Conservation (phyloP, 2,797 vertebrate genomes). For the Thaleichthys pacificus region DNA sequence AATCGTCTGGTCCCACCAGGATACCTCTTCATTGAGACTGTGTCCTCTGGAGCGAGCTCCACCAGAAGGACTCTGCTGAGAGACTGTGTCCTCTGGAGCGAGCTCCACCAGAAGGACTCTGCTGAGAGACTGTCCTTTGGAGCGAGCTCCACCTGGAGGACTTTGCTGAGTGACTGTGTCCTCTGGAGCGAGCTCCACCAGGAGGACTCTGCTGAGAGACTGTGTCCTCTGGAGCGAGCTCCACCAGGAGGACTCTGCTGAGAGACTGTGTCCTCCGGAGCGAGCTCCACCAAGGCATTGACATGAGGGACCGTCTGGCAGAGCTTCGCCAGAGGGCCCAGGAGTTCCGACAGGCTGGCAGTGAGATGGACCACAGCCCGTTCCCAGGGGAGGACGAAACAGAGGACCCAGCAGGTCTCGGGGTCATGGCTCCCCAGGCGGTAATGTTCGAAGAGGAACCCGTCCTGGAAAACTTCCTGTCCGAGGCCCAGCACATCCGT, state of each 20-base stretch:
- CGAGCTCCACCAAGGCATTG: conserved; percentile 13
- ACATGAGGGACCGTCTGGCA: conserved; percentile 88
- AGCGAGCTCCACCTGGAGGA: background rate
- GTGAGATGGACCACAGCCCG: conserved; percentile 25
- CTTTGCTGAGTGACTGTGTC: background rate
- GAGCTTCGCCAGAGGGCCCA: conserved; percentile 83
- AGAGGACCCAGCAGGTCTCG: conserved; percentile 64
- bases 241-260: conserved; percentile 3
- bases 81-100: background rate
- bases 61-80: conserved; percentile 1
- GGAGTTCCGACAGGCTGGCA: conserved; percentile 57
- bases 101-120: conserved; percentile 1
- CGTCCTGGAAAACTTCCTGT: conserved; percentile 82
- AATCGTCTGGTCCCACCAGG: background rate
- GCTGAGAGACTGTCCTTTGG: background rate
- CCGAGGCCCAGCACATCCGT: conserved; percentile 83
- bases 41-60: background rate
- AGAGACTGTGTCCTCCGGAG: background rate
- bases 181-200: conserved; percentile 3
- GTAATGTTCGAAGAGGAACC: conserved; percentile 91
- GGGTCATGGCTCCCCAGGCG: conserved; percentile 74
- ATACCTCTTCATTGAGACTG: background rate
- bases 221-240: conserved; percentile 11
- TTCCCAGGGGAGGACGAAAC: conserved; percentile 59
- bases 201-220: conserved; percentile 1